Conservation (phyloP, 1,140 invertebrate species). For the Asobara japonica region DNA sequence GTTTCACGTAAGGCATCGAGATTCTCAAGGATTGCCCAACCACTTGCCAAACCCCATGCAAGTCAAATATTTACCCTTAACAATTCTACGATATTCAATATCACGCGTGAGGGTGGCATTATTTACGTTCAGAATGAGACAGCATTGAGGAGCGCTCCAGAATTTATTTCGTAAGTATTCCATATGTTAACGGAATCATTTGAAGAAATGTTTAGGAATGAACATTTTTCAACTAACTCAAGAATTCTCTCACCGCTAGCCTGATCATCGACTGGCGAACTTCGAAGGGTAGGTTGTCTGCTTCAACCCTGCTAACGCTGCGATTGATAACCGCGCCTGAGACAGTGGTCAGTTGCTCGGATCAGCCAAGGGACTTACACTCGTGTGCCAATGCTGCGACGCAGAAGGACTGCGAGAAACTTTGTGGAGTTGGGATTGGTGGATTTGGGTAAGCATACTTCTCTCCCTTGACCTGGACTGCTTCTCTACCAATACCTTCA, state of each 20-base stretch:
- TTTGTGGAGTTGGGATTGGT: slow-evolving; percentile 69
- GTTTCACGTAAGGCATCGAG: slow-evolving; percentile 46
- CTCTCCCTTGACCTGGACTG: too few species aligned
- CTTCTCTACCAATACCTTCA: background rate
- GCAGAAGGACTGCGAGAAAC: slow-evolving; percentile 62
- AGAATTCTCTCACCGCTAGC: slow-evolving; percentile 43
- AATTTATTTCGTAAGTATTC: slow-evolving; percentile 54
- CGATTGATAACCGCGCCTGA: slow-evolving; percentile 54
- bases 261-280: slow-evolving; percentile 66
- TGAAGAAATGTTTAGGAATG: too few species aligned
- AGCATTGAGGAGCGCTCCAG: slow-evolving; percentile 52
- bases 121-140: slow-evolving; percentile 67
- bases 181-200: background rate
- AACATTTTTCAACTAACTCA: slow-evolving; percentile 37
- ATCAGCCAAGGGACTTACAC: slow-evolving; percentile 46
- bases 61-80: slow-evolving; percentile 48
- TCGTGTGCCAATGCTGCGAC: slow-evolving; percentile 67
- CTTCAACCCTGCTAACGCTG: slow-evolving; percentile 61
- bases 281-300: slow-evolving; percentile 51
- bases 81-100: slow-evolving; percentile 62
- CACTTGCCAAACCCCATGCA: slow-evolving; percentile 44
- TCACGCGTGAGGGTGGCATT: slow-evolving; percentile 69
- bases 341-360: slow-evolving; percentile 52
- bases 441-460: slow-evolving; percentile 47
- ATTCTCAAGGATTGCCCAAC: slow-evolving; percentile 57